Evolutionary conservation across 2,888 invertebrate genomes (phyloP), one percentile per base, ranked within the genome.

Genomic region (Pandemis corylana): DNA sequence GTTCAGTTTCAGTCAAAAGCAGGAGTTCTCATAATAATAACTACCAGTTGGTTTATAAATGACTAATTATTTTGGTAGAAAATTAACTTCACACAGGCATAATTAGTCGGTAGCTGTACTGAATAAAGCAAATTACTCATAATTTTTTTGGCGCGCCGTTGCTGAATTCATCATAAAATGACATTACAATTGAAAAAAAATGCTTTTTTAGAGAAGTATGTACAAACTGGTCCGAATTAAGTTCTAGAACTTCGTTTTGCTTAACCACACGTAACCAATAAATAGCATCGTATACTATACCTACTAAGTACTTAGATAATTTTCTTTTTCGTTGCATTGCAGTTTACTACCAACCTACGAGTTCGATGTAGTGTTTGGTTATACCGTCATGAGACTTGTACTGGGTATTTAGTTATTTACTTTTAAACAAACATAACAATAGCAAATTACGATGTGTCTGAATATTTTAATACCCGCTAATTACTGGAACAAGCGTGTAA

Each of bases 391-490:
- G 53, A 9, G 20, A 51, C 51, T 6, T n/a, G 7, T 51, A n/a
- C 28, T 4, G 28, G 28, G n/a, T 51, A 5, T 51, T 51, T 56
- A 15, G 53, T 56, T 56, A 3, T 7, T 56, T 20, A n/a, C 15
- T 6, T 44, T 56, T 44, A 6, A 62, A 2, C 49, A 10, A 13
- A 56, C 36, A 0, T 44, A 28, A 56, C 46, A 49, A 73, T 13
- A 65, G 5, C 36, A 66, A 74, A 64, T 61, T 61, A 44, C 15
- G 72, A 78, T 74, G 67, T 59, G 49, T 64, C 71, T 87, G 77
- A 84, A 87, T 88, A 82, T 80, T 86, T 80, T 66, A 88, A 80
- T 51, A 74, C 71, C 71, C 69, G 67, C 79, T 86, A 85, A 86
- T 87, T 85, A 85, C 78, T 77, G 71, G 77, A 77, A 79, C 80